Percentiles rank a stretch among this genome's conserved stretches.
Conservation (phyloP, 2,113 vertebrate genomes). For the Accipiter virgatus region DNA sequence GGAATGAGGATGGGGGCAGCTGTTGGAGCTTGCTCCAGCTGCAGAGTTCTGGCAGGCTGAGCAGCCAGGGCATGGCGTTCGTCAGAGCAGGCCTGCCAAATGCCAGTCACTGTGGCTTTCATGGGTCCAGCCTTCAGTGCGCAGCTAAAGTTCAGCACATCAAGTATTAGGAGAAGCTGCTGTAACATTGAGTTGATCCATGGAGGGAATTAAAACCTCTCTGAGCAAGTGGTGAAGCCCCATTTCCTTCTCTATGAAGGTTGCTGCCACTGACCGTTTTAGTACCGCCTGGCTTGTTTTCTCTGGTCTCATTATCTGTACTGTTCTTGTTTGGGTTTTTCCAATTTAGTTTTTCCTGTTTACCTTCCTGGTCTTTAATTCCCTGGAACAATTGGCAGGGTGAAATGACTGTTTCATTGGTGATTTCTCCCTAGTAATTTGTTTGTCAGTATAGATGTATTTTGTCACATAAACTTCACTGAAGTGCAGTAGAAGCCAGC, state of each 20-base stretch:
- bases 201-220: not conserved
- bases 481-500: not conserved
- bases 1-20: not conserved
- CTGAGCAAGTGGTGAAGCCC: not conserved
- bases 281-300: not conserved
- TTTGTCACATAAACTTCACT: not conserved
- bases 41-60: not conserved
- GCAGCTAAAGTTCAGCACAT: not conserved
- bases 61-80: accelerated
- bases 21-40: not conserved
- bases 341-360: not conserved
- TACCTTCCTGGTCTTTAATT: not conserved
- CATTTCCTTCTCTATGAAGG: not conserved
- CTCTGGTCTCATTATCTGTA: not conserved
- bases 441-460: not conserved
- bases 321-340: not conserved
- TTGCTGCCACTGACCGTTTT: not conserved
- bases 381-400: not conserved
- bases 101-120: not conserved
- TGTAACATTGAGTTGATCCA: not conserved
- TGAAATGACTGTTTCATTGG: not conserved
- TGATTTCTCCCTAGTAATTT: not conserved
- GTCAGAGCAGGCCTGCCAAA: not conserved
- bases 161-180: not conserved
- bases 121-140: accelerated